Conservation (phyloP, 2,797 vertebrate species). For the Diplodus puntazzo region DNA sequence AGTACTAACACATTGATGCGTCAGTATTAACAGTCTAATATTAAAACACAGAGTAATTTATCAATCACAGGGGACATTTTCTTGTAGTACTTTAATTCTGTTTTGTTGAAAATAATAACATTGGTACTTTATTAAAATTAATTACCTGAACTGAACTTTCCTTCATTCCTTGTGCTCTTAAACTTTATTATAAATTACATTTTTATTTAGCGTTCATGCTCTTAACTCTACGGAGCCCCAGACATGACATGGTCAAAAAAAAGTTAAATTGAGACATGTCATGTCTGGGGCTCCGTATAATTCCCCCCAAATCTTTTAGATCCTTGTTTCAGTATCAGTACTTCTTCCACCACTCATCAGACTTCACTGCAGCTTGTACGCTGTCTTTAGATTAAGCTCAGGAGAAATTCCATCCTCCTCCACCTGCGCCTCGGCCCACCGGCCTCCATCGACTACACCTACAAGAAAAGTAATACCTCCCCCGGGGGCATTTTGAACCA, state of each 20-base stretch:
- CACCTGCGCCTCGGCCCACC: slow-evolving; percentile 42
- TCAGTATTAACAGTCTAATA: not conserved
- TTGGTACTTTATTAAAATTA: not conserved
- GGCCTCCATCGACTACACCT: slow-evolving; percentile 55
- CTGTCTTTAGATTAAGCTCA: slow-evolving; percentile 34
- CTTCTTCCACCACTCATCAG: slow-evolving; percentile 1
- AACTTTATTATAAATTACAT: no score
- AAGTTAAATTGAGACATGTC: no score
- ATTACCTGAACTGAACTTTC: no score
- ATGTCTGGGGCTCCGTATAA: no score
- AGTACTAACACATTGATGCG: not conserved
- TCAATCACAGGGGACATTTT: not conserved
- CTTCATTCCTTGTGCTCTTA: no score
- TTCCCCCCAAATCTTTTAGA: not conserved
- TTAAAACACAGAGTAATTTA: not conserved
- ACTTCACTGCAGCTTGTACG: slow-evolving; percentile 18
- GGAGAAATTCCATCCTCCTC: slow-evolving; percentile 43
- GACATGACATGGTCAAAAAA: no score
- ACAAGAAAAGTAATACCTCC: slow-evolving; percentile 84
- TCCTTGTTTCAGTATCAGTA: not conserved
- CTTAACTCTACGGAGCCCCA: no score
- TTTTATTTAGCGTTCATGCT: no score
- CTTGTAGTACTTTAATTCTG: not conserved
- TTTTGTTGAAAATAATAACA: not conserved
- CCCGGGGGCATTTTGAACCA: slow-evolving; percentile 82